Base-by-base conservation (phyloP, 2,113 vertebrate genomes). In the Myotis lucifugus region DNA sequence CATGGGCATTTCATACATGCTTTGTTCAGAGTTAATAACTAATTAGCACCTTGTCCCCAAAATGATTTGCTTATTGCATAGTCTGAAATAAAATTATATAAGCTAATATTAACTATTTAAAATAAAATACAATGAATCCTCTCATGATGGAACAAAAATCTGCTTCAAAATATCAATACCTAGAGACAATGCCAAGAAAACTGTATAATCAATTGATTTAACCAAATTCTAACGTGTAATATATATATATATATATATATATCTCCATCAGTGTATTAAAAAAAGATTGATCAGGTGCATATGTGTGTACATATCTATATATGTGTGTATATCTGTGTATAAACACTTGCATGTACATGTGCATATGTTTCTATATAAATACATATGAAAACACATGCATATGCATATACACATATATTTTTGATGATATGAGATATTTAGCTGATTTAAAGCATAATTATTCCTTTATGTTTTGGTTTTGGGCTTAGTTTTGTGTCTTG, bases 21-120 rank as follows among this genome's bases (percentile, higher is more conserved):
- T 52, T 37, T 54, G 4, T 19, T 81, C 34, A 73, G 70, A 92
- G 40, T 72, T 76, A 91, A 78, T 87, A 34, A 83, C 46, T 92
- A 96, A 34, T 91, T 93, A 85, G 12, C 32, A 59, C 25, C 25
- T 46, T 1, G 3, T 23, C n/a, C 8, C 12, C 46, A 52, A 96
- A 91, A 74, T 4, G n/a, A 61, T 73, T 64, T 90, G 76, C 92
- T 79, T 89, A 69, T 4, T 78, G 3, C 27, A 83, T 82, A 91
- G 23, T 91, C 27, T 93, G 34, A 91, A 93, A 91, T 91, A 91
- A 79, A 85, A 85, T 66, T 84, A 69, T 21, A 34, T 13, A 79
- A 56, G 19, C 18, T 37, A 93, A 25, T 0, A 37, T 32, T 59
- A 82, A 42, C 74, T 69, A 61, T 85, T 78, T 40, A 90, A 94